Base-by-base conservation (phyloP, 2,113 vertebrate genomes). In the Paraplagusia blochii region DNA sequence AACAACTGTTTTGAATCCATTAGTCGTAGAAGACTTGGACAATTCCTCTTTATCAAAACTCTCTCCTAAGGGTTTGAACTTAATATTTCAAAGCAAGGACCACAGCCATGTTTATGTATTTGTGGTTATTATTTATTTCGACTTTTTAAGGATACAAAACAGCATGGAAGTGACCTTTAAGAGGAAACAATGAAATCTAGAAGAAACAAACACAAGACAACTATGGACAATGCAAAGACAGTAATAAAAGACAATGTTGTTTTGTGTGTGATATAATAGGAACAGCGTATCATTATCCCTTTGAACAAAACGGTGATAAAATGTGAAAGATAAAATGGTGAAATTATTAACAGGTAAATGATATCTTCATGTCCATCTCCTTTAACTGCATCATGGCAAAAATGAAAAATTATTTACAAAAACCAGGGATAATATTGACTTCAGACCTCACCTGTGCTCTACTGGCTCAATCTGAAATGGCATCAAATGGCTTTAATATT, bases 341-440 rank as follows among this genome's bases (percentile, higher is more conserved):
- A 90, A 80, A 86, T 88, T 61, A 71, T 82, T 47, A 59, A 67
- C 80, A 55, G 69, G 87, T 86, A 89, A 29, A 85, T 86, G 74
- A 90, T 86, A 91, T 91, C 87, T 79, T 79, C 72, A 34, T 53
- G 15, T 61, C 49, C 63, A 83, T 53, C 65, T 66, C 43, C 19
- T 22, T 3, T 59, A 50, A 49, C 12, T 72, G 79, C 69, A 88
- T 82, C 67, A 67, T 81, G 84, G 90, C 78, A 80, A 82, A 54
- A 50, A 46, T 55, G 72, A 66, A 64, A 70, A 68, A 85, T 61
- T 87, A 92, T 92, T 91, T 92, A 96, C 90, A 95, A 60, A 52
- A 79, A 75, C 51, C 15, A 17, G 75, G 88, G 84, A 77, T 84
- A 86, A 76, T 45, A 80, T 54, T 53, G 71, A 58, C 81, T 83